Conservation (phyloP, 2,888 invertebrate genomes). For the Epistrophella euchroma region DNA sequence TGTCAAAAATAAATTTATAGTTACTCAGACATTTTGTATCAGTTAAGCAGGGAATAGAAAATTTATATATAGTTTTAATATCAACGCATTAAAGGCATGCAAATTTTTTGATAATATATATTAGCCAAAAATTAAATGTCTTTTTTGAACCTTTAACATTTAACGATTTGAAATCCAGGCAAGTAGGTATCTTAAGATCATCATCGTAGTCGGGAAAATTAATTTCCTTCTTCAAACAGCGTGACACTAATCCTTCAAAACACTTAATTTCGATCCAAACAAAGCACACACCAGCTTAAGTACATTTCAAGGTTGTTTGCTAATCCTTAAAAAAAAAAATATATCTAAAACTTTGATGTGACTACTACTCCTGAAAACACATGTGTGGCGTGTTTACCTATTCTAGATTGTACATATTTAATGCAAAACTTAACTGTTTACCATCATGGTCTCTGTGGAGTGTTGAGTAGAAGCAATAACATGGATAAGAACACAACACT, state of each 20-base stretch:
- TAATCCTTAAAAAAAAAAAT: constrained; percentile 16
- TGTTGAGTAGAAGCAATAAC: constrained; percentile 22
- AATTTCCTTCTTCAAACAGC: not conserved
- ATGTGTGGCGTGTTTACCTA: constrained; percentile 16
- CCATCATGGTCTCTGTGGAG: constrained; percentile 26
- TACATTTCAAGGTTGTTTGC: constrained; percentile 4
- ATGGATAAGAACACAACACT: not conserved
- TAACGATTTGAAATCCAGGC: no score
- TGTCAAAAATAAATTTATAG: no score
- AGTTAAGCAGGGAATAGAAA: no score
- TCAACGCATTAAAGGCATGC: no score
- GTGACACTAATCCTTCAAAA: constrained; percentile 1
- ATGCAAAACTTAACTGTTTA: constrained; percentile 28
- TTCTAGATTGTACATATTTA: constrained; percentile 7
- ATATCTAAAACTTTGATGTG: constrained; percentile 2
- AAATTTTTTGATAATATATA: no score
- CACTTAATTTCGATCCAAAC: constrained; percentile 1
- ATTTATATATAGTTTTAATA: no score
- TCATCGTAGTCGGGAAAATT: not conserved
- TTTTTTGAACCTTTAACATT: no score
- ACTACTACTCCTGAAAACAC: not conserved
- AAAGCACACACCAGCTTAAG: not conserved
- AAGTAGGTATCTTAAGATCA: not conserved
- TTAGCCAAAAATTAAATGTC: no score
- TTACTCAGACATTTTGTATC: no score